A percentile compares a stretch with the other conserved stretches of the same genome.
These are phyloP conservation scores for Apostichopus californicus DNA, from an alignment of 35 echinoderm and acorn worm species.

Conservation along the genomic window DNA sequence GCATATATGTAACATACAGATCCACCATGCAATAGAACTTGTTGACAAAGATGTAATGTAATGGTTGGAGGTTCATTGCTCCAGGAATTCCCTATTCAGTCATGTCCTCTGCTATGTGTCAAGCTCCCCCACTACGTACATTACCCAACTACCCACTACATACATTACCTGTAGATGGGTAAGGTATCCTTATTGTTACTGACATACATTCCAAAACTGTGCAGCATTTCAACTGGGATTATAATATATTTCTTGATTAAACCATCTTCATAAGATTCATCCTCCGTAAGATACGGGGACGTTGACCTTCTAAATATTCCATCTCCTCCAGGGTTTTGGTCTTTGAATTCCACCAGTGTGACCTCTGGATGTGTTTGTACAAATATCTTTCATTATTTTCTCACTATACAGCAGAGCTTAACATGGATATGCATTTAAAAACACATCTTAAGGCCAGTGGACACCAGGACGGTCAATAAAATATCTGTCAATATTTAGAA, in stretches of 20 bases:
- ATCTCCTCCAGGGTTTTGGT: background rate
- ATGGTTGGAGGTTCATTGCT: too few species aligned
- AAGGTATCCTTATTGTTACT: background rate
- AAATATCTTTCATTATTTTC: background rate
- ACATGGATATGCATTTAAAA: background rate
- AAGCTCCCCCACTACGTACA: background rate
- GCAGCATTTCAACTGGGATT: background rate
- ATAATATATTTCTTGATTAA: background rate
- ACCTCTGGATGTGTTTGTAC: background rate
- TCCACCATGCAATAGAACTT: too few species aligned
- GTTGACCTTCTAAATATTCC: background rate
- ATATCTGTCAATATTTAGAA: background rate
- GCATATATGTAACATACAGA: too few species aligned
- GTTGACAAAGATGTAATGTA: too few species aligned
- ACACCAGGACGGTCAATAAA: background rate
- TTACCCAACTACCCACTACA: background rate
- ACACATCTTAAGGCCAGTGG: background rate
- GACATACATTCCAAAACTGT: background rate
- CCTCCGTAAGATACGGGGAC: background rate
- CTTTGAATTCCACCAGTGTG: background rate
- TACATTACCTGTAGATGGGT: background rate
- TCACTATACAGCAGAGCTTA: background rate
- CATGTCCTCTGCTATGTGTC: too few species aligned
- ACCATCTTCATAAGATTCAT: background rate
- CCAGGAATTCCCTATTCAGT: too few species aligned